A percentile compares a stretch with the other conserved stretches of the same genome.
Evolutionary conservation across 2,113 vertebrate genomes (phyloP).

Genomic region (Anolis carolinensis): DNA sequence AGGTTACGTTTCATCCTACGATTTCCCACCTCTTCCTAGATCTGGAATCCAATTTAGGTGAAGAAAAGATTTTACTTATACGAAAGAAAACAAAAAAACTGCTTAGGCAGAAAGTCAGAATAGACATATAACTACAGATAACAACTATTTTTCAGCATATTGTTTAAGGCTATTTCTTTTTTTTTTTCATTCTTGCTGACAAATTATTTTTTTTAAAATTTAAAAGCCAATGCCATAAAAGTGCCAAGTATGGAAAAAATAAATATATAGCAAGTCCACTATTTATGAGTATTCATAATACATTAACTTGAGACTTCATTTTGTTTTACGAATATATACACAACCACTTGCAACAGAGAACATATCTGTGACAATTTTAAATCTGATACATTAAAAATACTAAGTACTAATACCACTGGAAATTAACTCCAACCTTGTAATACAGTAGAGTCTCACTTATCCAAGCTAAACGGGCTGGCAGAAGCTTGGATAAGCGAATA

Average conservation of each 20-base stretch:
- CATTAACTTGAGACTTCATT: conserved; percentile 51
- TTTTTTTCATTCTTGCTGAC: conserved; percentile 66
- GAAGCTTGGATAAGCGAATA: too few relatives aligned
- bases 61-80: conserved; percentile 59
- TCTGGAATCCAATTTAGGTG: conserved; percentile 64
- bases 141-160: conserved; percentile 51
- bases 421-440: too few relatives aligned
- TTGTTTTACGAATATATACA: background rate
- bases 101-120: conserved; percentile 72
- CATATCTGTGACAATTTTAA: too few relatives aligned
- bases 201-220: conserved; percentile 62
- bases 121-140: conserved; percentile 51
- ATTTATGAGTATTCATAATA: conserved; percentile 68
- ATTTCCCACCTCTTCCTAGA: conserved; percentile 59
- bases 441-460: too few relatives aligned
- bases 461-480: too few relatives aligned
- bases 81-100: conserved; percentile 69
- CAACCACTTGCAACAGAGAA: too few relatives aligned
- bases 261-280: conserved; percentile 68
- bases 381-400: too few relatives aligned
- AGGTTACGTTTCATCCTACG: conserved; percentile 54
- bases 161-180: conserved; percentile 68
- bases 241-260: conserved; percentile 51
- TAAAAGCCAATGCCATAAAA: conserved; percentile 55
- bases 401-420: too few relatives aligned